Percentiles rank a stretch among this genome's conserved stretches.
These are phyloP conservation scores for Grantiella picta DNA, from an alignment of 2,113 vertebrate species.

Conservation along the genomic window DNA sequence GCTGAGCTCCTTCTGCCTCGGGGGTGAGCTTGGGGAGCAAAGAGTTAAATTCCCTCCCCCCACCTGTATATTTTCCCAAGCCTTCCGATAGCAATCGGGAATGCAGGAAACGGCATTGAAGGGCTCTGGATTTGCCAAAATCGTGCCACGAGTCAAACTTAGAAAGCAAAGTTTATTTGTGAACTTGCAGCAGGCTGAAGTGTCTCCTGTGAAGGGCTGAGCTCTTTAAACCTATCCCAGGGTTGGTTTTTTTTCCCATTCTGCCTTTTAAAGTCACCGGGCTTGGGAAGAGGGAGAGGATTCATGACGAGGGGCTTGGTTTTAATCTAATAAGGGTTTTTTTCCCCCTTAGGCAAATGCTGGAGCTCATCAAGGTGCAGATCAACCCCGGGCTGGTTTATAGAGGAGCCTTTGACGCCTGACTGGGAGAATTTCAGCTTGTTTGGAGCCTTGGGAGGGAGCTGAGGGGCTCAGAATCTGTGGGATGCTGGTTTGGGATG, in stretches of 20 bases:
- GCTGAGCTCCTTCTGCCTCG: fast-evolving
- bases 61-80: slow-evolving; percentile 51
- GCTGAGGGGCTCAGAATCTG: background rate
- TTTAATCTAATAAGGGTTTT: slow-evolving; percentile 18
- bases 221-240: background rate
- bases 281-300: background rate
- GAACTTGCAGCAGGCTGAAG: background rate
- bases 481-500: background rate
- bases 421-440: background rate
- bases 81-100: background rate
- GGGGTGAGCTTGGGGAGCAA: background rate
- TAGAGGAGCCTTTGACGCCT: background rate
- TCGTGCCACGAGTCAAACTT: background rate
- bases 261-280: background rate
- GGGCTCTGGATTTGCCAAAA: slow-evolving; percentile 15
- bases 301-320: background rate
- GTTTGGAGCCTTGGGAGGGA: background rate
- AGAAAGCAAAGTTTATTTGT: slow-evolving; percentile 48
- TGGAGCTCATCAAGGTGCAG: background rate
- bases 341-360: background rate
- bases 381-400: background rate
- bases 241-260: background rate
- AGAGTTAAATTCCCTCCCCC: background rate
- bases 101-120: background rate
- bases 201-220: background rate